Conservation (phyloP, 2,797 vertebrate genomes). For the Melanotaenia trifasciata region DNA sequence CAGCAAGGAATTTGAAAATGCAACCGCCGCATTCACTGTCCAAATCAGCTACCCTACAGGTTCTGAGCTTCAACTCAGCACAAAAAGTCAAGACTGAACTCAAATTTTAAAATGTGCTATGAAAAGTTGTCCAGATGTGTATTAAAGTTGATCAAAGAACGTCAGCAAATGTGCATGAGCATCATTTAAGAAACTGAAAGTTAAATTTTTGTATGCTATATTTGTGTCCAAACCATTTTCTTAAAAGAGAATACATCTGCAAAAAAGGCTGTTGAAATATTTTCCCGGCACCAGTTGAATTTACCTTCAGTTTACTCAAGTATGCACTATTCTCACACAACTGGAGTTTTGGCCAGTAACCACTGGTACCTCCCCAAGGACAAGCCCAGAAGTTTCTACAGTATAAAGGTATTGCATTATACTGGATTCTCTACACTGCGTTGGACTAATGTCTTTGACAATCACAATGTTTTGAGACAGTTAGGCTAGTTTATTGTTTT, state of each 20-base stretch:
- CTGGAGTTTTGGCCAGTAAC: too few relatives aligned
- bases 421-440: not conserved
- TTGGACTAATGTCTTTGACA: too few relatives aligned
- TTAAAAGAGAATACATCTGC: not conserved
- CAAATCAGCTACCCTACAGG: not conserved
- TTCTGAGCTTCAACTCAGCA: not conserved
- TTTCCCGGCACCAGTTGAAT: not conserved
- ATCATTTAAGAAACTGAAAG: not conserved
- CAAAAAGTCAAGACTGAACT: not conserved
- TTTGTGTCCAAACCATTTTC: too few relatives aligned
- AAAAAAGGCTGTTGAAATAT: not conserved
- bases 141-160: not conserved
- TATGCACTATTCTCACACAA: too few relatives aligned
- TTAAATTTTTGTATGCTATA: not conserved
- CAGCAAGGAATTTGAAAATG: constrained; percentile 32
- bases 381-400: too few relatives aligned
- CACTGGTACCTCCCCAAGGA: too few relatives aligned
- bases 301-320: not conserved
- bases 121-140: not conserved
- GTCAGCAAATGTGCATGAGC: not conserved
- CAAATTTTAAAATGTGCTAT: not conserved
- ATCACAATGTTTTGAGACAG: too few relatives aligned
- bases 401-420: not conserved
- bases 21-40: not conserved
- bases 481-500: too few relatives aligned